These are phyloP conservation scores for Nomada hirtipes DNA, from an alignment of 2,888 invertebrate genomes.

Conservation along the genomic window DNA sequence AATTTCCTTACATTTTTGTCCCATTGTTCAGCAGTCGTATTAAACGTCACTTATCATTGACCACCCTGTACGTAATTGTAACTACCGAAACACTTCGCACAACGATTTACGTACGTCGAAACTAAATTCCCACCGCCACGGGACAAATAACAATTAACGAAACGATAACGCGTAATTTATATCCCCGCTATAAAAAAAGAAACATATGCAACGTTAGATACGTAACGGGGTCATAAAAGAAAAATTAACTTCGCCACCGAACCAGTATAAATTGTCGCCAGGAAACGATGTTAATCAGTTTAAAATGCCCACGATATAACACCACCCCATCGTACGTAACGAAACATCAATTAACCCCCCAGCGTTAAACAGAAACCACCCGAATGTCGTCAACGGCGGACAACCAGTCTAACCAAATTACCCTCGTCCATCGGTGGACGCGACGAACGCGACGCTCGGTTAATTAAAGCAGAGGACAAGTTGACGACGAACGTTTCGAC, in stretches of 20 bases:
- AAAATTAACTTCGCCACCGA: neutral
- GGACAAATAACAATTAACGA: no score
- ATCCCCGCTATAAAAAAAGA: no score
- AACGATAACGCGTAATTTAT: neutral
- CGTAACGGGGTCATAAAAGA: neutral
- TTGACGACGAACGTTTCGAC: neutral
- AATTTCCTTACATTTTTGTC: no score
- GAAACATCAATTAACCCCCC: neutral
- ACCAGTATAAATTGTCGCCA: neutral
- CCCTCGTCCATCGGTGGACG: neutral
- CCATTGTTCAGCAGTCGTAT: no score
- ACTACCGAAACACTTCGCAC: neutral
- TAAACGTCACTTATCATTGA: no score
- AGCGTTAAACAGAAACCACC: neutral
- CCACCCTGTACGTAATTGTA: neutral
- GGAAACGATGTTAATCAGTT: neutral
- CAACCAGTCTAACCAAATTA: slow-evolving; percentile 22
- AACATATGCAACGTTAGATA: no score
- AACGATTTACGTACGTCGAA: neutral
- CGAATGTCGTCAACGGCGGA: slow-evolving; percentile 3
- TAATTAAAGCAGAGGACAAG: slow-evolving; percentile 34
- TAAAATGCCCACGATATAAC: neutral
- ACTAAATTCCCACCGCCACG: neutral
- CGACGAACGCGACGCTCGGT: slow-evolving; percentile 6
- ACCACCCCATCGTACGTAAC: neutral